A percentile compares a stretch with the other conserved stretches of the same genome.
Conservation (phyloP, 2,797 vertebrate species). For the Lates japonicus region DNA sequence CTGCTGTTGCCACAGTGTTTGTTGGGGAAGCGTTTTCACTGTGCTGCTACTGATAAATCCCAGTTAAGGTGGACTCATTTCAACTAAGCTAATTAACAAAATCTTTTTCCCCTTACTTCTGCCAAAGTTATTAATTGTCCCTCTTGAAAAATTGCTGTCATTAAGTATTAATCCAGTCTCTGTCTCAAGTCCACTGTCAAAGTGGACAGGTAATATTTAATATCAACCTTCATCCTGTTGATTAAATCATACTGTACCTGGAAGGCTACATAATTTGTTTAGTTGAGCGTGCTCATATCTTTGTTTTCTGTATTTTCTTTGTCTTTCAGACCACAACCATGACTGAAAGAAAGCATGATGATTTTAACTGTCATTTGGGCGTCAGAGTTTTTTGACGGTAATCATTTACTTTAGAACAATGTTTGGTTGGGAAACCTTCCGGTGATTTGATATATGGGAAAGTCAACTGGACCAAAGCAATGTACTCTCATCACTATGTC, state of each 20-base stretch:
- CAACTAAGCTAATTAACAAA: conserved; percentile 56
- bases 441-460: background rate
- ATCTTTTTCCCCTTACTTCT: conserved; percentile 27
- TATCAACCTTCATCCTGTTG: conserved; percentile 2
- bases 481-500: background rate
- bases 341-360: background rate
- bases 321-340: background rate
- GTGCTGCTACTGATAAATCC: conserved; percentile 44
- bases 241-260: conserved; percentile 25
- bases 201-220: conserved; percentile 9
- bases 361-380: background rate
- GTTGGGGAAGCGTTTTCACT: conserved; percentile 30
- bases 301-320: background rate
- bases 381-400: background rate
- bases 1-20: conserved; percentile 47
- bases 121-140: conserved; percentile 50
- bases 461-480: background rate
- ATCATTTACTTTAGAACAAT: conserved; percentile 1
- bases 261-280: background rate
- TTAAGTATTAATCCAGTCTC: conserved; percentile 44
- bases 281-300: background rate
- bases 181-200: conserved; percentile 30
- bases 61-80: conserved; percentile 56
- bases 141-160: conserved; percentile 51
- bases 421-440: background rate